These are phyloP conservation scores for Lutjanus campechanus DNA, from an alignment of 2,797 vertebrate genomes.

Conservation along the genomic window DNA sequence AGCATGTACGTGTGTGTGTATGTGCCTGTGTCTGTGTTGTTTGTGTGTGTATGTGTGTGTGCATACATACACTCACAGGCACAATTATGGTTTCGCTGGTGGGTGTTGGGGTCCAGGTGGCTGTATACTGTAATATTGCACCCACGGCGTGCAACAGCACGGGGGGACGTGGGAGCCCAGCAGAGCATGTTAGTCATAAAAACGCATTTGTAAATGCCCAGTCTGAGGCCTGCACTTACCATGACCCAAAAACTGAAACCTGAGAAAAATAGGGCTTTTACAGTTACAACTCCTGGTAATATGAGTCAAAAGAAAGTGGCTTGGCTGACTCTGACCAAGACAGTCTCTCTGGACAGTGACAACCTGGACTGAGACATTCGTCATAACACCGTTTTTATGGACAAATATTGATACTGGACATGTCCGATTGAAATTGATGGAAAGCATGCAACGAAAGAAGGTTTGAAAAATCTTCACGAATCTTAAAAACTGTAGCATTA, in stretches of 20 bases:
- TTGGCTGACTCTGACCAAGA: background rate
- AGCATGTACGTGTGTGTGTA: constrained; percentile 21
- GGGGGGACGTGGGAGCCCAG: constrained; percentile 56
- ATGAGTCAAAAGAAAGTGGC: background rate
- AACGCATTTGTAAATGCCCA: constrained; percentile 50
- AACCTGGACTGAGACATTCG: background rate
- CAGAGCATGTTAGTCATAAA: constrained; percentile 70
- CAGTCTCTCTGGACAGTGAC: background rate
- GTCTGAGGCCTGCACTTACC: constrained; percentile 35
- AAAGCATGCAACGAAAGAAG: background rate
- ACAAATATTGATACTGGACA: background rate
- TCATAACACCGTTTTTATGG: no score
- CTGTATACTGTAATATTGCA: constrained; percentile 72
- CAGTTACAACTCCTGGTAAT: constrained; percentile 4
- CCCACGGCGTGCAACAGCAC: constrained; percentile 70
- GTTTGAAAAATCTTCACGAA: background rate
- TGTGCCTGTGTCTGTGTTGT: no score
- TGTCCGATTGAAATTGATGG: background rate
- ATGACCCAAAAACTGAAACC: constrained; percentile 31
- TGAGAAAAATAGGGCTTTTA: constrained; percentile 21
- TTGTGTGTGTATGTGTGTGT: constrained; percentile 38
- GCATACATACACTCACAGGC: constrained; percentile 39
- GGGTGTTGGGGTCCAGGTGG: constrained; percentile 78
- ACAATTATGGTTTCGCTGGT: constrained; percentile 57
- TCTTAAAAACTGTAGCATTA: background rate